Base-by-base conservation (phyloP, 2,888 invertebrate species). In the Beris morrisii region DNA sequence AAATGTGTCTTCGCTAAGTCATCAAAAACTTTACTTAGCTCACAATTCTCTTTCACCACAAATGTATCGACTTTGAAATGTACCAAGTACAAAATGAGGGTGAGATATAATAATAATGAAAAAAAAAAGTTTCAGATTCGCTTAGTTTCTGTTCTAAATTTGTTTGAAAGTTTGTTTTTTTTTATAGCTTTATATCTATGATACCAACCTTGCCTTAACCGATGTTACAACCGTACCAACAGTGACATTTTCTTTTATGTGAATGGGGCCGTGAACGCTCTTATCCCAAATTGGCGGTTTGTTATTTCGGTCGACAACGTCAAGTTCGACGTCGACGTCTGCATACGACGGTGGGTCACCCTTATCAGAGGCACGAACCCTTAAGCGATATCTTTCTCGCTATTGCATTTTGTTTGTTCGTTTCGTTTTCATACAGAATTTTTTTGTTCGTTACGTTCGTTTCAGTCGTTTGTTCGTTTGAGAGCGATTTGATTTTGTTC, bases 181-280 rank as follows among this genome's bases (percentile, higher is more conserved):
- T 22, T 22, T 22, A 22, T 22, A 22, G 22, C 22, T 22, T 22
- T 22, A 22, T 22, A 22, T 22, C 22, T 22, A 22, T 38, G 73
- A 91, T 92, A 91, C 91, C 90, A 91, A 92, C 95, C 95, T 94
- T 88, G 95, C 95, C 91, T 95, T 95, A 86, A 95, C 92, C 86
- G 93, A 91, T 87, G 94, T 94, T 88, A 95, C 94, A 89, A 93
- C 92, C 86, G 94, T 94, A 89, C 95, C 95, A 88, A 95, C 93
- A 89, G 94, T 94, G 89, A 95, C 93, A 92, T 95, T 95, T 91
- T 96, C 95, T 88, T 91, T 92, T 89, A 95, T 93, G 90, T 92
- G 91, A 87, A 93, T 93, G 87, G 95, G 95, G 87, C 95, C 94
- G 88, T 95, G 95, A 86, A 93, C 88, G 85, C 88, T 89, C 85